Evolutionary conservation across 2,888 invertebrate genomes (phyloP).

Genomic region (Bellardia pandia): DNA sequence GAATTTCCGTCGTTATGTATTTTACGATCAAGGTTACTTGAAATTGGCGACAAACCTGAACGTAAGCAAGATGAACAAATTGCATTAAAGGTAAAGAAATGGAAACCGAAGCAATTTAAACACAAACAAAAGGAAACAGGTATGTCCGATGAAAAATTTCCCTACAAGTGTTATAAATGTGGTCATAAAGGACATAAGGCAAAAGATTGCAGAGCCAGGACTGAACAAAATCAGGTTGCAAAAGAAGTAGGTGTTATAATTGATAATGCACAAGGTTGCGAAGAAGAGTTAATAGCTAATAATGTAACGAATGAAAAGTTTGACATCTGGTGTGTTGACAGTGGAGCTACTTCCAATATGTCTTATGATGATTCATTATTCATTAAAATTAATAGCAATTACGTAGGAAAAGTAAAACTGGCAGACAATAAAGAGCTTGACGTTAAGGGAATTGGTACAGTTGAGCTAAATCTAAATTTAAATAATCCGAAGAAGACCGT

Average conservation of each 20-base stretch:
- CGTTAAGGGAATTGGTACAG: conserved; percentile 43
- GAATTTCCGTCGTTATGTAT: conserved; percentile 21
- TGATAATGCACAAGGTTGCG: conserved; percentile 7
- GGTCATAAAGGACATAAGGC: conserved; percentile 23
- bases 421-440: conserved; percentile 43
- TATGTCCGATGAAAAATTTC: not conserved
- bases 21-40: conserved; percentile 29
- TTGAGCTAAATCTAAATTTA: conserved; percentile 17
- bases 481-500: not conserved
- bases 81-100: conserved; percentile 30
- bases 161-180: conserved; percentile 4
- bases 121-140: conserved; percentile 12
- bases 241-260: conserved; percentile 5
- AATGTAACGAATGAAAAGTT: not conserved
- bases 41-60: conserved; percentile 25
- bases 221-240: conserved; percentile 17
- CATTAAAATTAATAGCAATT: conserved; percentile 8
- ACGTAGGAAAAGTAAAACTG: conserved; percentile 33
- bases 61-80: not conserved
- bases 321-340: conserved; percentile 40
- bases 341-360: conserved; percentile 48
- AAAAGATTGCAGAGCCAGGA: conserved; percentile 10
- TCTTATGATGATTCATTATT: not conserved
- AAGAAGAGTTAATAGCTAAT: not conserved
- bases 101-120: conserved; percentile 12